Conservation (phyloP, 2,888 invertebrate species). For the Subacronicta megacephala region DNA sequence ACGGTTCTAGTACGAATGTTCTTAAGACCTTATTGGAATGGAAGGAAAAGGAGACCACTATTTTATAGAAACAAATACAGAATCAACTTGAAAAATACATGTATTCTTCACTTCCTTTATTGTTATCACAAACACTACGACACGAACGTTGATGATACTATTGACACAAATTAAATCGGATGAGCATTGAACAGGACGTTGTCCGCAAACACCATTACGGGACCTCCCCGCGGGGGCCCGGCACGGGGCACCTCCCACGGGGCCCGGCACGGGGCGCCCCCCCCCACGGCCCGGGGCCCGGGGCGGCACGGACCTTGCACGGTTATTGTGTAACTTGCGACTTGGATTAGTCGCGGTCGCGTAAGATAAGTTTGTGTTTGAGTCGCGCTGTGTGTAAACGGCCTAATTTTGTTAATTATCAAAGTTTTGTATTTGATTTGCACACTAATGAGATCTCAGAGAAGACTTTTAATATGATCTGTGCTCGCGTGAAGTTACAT, state of each 20-base stretch:
- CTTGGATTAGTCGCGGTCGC: constrained; percentile 36
- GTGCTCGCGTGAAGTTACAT: too few species aligned
- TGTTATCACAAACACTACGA: constrained; percentile 46
- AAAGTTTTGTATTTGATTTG: constrained; percentile 37
- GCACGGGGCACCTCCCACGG: constrained; percentile 4
- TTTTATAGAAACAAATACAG: neutral
- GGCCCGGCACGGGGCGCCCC: neutral
- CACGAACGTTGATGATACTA: constrained; percentile 42
- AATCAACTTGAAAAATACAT: constrained; percentile 3
- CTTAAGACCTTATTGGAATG: too few species aligned
- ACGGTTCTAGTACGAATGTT: too few species aligned
- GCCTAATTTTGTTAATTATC: constrained; percentile 41
- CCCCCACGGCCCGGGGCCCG: neutral
- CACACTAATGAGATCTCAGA: constrained; percentile 18
- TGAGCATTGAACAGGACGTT: constrained; percentile 53
- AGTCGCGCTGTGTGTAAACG: constrained; percentile 19
- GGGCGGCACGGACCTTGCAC: neutral
- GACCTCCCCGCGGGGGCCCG: constrained; percentile 8
- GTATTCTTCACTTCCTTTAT: constrained; percentile 23
- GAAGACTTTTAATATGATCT: neutral
- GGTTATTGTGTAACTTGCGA: constrained; percentile 45
- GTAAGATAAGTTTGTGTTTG: constrained; percentile 39
- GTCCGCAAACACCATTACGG: constrained; percentile 68
- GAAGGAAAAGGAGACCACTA: neutral
- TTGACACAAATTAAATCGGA: constrained; percentile 66